These are phyloP conservation scores for Zygothrica quintamaculata DNA, from an alignment of 2,888 invertebrate species.

Conservation along the genomic window DNA sequence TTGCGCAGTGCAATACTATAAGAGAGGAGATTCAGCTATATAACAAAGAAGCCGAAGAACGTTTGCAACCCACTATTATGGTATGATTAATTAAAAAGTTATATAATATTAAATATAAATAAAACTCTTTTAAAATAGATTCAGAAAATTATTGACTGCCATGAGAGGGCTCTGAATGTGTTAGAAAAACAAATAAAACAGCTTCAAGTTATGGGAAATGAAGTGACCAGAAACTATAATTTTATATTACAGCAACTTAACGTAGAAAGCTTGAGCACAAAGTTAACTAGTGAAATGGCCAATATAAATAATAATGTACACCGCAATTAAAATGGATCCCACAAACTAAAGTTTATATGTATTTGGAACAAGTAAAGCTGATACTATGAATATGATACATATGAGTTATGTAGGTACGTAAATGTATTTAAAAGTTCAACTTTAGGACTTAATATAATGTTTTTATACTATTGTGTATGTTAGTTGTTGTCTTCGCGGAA, in stretches of 20 bases:
- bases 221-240: constrained; percentile 9
- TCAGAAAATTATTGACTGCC: constrained; percentile 39
- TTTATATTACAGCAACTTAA: constrained; percentile 5
- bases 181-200: constrained; percentile 39
- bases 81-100: no score
- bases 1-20: constrained; percentile 33
- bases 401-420: constrained; percentile 30
- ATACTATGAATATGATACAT: constrained; percentile 36
- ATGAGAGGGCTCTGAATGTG: constrained; percentile 19
- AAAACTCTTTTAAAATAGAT: constrained; percentile 35
- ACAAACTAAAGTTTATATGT: constrained; percentile 1
- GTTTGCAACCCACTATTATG: constrained; percentile 12
- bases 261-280: constrained; percentile 8
- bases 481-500: constrained; percentile 86
- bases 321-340: neutral
- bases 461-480: constrained; percentile 12
- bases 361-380: neutral
- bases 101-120: neutral
- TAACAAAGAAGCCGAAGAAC: constrained; percentile 11
- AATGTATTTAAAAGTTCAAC: constrained; percentile 65
- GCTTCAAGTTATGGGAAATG: constrained; percentile 8
- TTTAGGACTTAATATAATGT: constrained; percentile 61
- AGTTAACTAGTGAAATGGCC: constrained; percentile 13
- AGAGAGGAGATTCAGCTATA: constrained; percentile 39
- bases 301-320: neutral